Percentiles rank a stretch among this genome's conserved stretches.
Evolutionary conservation across 2,888 invertebrate species (phyloP).

Genomic region (Dryobota labecula): DNA sequence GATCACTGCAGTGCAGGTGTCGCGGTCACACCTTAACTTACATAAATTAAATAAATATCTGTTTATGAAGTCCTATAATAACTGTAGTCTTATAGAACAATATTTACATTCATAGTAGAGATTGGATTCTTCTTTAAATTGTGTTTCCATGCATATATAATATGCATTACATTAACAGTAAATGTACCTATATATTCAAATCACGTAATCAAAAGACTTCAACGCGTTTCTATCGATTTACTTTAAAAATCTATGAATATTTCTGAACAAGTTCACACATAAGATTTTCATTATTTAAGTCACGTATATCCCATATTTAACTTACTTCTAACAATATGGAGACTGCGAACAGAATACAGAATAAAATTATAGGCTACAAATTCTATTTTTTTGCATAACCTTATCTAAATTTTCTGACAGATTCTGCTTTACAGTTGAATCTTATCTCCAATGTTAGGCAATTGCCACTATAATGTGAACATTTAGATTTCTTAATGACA

Average conservation of each 20-base stretch:
- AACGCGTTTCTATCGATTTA: conserved; percentile 59
- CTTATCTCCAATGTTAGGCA: conserved; percentile 55
- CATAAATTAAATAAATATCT: conserved; percentile 6
- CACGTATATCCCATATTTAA: conserved; percentile 55
- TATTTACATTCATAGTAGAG: conserved; percentile 37
- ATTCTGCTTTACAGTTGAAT: conserved; percentile 41
- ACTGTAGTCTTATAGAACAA: conserved; percentile 11
- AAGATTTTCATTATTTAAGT: conserved; percentile 38
- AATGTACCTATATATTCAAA: conserved; percentile 40
- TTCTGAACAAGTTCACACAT: conserved; percentile 51
- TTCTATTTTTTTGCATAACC: conserved; percentile 40
- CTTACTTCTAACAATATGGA: conserved; percentile 46
- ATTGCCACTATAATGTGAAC: conserved; percentile 52
- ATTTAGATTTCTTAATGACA: conserved; percentile 57
- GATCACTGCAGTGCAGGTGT: neutral
- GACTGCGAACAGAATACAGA: conserved; percentile 29
- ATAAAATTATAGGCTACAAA: conserved; percentile 40
- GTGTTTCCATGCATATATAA: conserved; percentile 24
- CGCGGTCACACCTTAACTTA: conserved; percentile 2
- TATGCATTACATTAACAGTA: conserved; percentile 31
- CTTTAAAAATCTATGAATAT: conserved; percentile 56
- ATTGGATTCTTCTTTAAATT: conserved; percentile 26
- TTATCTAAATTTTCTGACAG: conserved; percentile 52
- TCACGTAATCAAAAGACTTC: conserved; percentile 55
- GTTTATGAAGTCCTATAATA: neutral